Base-by-base conservation (phyloP, 92 coral and sea anemone genomes). In the Pocillopora grandis region DNA sequence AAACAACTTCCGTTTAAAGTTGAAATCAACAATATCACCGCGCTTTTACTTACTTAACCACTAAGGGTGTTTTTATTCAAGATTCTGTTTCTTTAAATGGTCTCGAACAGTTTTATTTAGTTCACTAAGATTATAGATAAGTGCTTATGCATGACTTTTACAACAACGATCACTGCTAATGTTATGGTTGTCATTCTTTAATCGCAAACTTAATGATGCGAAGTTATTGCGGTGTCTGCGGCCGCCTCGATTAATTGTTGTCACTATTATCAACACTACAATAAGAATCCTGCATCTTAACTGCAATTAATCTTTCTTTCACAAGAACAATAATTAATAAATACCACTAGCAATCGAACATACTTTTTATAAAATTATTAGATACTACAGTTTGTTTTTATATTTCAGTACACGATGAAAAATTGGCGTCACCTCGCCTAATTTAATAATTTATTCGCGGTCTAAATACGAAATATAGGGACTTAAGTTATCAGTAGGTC, bases 1-100 rank as follows among this genome's bases (percentile, higher is more conserved):
- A 55, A 27, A 65, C 80, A 13, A 64, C 80, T 83, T 83, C 86
- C 86, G 86, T 33, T 73, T 35, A 52, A 20, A 6, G 62, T 62
- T 83, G 71, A 83, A 52, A 55, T 57, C 65, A 58, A 36, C 86
- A 73, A 83, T 75, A 83, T 75, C 68, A 60, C 64, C 12, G 27
- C 52, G 61, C 59, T 62, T 82, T 82, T 62, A 74, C 86, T 82
- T 82, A 27, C 72, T 62, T 73, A 62, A 64, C 65, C 79, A 83
- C 72, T 64, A 73, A 20, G 15, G 56, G 74, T 83, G 86, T 73
- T 73, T 81, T 56, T 62, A 73, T 73, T 62, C 23, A 55, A 83
- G 72, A 83, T 62, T 59, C 63, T 20, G 72, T 73, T 75, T 62
- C 79, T 62, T 83, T 74, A 64, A 33, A 62, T 52, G 62, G 52